Percentiles rank a stretch among this genome's conserved stretches.
Evolutionary conservation across 2,797 vertebrate genomes (phyloP).

Genomic region (Phalloptychus januarius): DNA sequence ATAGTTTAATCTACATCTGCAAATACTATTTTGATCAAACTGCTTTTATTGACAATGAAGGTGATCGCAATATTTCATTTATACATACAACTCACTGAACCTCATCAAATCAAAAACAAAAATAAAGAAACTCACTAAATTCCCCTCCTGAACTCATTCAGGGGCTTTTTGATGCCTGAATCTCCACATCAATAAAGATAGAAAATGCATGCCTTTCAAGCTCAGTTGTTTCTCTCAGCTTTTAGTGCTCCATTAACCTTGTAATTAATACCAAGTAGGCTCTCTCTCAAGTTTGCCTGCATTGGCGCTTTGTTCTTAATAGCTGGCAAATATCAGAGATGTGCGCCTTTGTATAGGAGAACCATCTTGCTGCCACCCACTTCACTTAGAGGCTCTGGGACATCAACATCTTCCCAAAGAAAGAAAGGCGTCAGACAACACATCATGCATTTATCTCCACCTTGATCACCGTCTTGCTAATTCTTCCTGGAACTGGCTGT

Average conservation of each 20-base stretch:
- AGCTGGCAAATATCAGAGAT: constrained; percentile 78
- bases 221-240: constrained; percentile 72
- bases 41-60: not conserved
- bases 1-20: not conserved
- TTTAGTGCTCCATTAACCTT: constrained; percentile 84
- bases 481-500: constrained; percentile 44
- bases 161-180: constrained; percentile 59
- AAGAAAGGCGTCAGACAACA: constrained; percentile 37
- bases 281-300: constrained; percentile 79
- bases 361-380: constrained; percentile 61
- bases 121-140: constrained; percentile 42
- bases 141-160: constrained; percentile 53
- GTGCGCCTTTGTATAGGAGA: constrained; percentile 69
- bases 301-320: constrained; percentile 80
- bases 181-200: constrained; percentile 78
- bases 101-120: constrained; percentile 49
- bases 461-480: constrained; percentile 61
- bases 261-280: constrained; percentile 85
- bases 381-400: constrained; percentile 68
- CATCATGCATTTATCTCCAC: constrained; percentile 62
- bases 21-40: constrained; percentile 20
- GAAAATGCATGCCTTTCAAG: constrained; percentile 79
- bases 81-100: constrained; percentile 36
- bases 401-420: constrained; percentile 60
- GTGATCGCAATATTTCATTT: constrained; percentile 19